Percentiles rank a stretch among this genome's conserved stretches.
Evolutionary conservation across 2,888 invertebrate species (phyloP).

Genomic region (Pheosia gnoma): DNA sequence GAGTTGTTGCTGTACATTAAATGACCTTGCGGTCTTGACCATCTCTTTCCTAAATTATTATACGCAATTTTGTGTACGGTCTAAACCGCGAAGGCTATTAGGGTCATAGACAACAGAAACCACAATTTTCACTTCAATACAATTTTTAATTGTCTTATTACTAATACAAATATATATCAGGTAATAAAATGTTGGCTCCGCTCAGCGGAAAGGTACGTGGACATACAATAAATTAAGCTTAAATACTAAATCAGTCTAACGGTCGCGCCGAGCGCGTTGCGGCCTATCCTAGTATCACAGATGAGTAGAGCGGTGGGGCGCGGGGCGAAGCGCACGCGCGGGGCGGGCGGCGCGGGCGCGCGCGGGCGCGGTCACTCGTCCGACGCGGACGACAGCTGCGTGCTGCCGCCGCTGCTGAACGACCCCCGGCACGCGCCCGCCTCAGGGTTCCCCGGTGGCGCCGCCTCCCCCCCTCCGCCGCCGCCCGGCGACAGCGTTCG

Average conservation of each 20-base stretch:
- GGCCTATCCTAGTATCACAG: slow-evolving; percentile 83
- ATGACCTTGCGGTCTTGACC: slow-evolving; percentile 20
- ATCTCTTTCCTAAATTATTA: slow-evolving; percentile 32
- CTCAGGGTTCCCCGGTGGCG: slow-evolving; percentile 67
- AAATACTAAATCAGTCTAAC: slow-evolving; percentile 81
- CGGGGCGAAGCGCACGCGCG: slow-evolving; percentile 71
- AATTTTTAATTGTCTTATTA: slow-evolving; percentile 62
- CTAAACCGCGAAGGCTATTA: slow-evolving; percentile 27
- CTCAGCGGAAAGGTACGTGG: slow-evolving; percentile 83
- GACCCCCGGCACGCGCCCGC: slow-evolving; percentile 84
- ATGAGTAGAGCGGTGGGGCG: slow-evolving; percentile 82
- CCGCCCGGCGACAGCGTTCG: slow-evolving; percentile 75
- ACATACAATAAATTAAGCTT: slow-evolving; percentile 77
- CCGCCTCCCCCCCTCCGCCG: slow-evolving; percentile 67
- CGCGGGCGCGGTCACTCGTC: slow-evolving; percentile 81
- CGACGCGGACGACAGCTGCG: slow-evolving; percentile 85
- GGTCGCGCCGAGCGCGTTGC: slow-evolving; percentile 78
- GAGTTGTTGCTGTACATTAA: not conserved
- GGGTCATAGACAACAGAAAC: slow-evolving; percentile 56
- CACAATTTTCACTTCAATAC: slow-evolving; percentile 67
- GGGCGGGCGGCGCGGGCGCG: slow-evolving; percentile 43
- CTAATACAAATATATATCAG: slow-evolving; percentile 67
- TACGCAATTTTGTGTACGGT: slow-evolving; percentile 12
- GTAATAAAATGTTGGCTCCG: slow-evolving; percentile 77
- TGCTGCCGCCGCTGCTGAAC: slow-evolving; percentile 86